Percentiles rank a stretch among this genome's conserved stretches.
phyloP scores from a whole-genome alignment of 2,888 invertebrate genomes.

The Apeira syringaria region DNA sequence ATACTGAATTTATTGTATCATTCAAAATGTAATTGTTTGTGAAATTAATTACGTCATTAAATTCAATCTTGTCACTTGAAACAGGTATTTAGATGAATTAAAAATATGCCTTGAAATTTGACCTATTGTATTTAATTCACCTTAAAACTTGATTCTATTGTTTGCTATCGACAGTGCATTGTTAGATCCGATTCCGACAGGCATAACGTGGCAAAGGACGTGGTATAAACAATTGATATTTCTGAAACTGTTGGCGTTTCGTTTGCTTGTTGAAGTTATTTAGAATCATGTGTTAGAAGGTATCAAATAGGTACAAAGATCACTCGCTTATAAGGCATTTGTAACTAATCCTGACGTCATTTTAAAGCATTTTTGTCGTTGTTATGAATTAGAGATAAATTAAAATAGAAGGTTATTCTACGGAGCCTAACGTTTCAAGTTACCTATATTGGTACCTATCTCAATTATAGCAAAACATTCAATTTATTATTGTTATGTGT shows the following conservation, averaged over 20 bases:
- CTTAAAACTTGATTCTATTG: no score
- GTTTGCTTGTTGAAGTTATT: slow-evolving; percentile 56
- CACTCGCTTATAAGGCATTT: slow-evolving; percentile 58
- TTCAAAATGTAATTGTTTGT: slow-evolving; percentile 22
- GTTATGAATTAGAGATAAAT: slow-evolving; percentile 55
- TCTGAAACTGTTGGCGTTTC: slow-evolving; percentile 33
- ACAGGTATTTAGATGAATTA: no score
- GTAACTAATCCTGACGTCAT: slow-evolving; percentile 50
- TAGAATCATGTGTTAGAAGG: slow-evolving; percentile 47
- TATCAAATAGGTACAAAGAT: slow-evolving; percentile 72
- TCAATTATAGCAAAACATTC: slow-evolving; percentile 35
- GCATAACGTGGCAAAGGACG: neutral
- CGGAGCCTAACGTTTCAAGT: slow-evolving; percentile 56
- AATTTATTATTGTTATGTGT: slow-evolving; percentile 34
- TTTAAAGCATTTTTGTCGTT: slow-evolving; percentile 63
- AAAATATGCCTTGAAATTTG: no score
- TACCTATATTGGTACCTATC: slow-evolving; percentile 73
- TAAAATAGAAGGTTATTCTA: slow-evolving; percentile 56
- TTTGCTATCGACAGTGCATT: neutral
- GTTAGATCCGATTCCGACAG: neutral
- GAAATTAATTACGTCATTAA: neutral
- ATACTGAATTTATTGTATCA: slow-evolving; percentile 38
- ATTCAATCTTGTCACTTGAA: neutral
- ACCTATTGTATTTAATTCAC: no score
- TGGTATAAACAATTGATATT: slow-evolving; percentile 37